A percentile compares a stretch with the other conserved stretches of the same genome.
Conservation (phyloP, 2,797 vertebrate species). For the Corythornis leucogaster region DNA sequence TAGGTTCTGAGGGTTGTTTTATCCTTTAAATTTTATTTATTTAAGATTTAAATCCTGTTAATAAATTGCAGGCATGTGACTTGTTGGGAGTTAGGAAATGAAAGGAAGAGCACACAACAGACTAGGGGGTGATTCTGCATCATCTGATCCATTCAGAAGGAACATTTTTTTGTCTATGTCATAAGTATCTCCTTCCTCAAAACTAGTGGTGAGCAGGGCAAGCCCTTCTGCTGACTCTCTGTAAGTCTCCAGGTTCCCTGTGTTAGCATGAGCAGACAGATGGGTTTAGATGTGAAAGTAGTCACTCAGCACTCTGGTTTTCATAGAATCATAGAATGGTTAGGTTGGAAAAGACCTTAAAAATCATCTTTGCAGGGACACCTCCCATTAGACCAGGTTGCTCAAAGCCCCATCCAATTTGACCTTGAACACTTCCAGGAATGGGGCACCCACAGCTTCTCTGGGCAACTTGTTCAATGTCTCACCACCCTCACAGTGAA, state of each 20-base stretch:
- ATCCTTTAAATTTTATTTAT: background rate
- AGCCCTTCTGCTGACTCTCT: background rate
- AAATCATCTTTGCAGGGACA: background rate
- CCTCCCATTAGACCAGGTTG: background rate
- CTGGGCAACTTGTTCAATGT: background rate
- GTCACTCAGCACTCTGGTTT: background rate
- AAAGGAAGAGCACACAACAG: background rate
- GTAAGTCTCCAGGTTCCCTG: background rate
- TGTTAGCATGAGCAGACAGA: background rate
- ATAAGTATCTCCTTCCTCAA: slow-evolving; percentile 23
- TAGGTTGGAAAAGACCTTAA: background rate
- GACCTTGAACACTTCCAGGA: background rate
- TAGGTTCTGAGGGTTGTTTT: background rate
- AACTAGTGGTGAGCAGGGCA: background rate
- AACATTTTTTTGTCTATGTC: background rate
- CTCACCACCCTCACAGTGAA: background rate
- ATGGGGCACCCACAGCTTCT: background rate
- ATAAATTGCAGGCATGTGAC: background rate
- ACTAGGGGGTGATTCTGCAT: background rate
- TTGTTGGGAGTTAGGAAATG: background rate
- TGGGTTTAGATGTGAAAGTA: background rate
- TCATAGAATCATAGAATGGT: background rate
- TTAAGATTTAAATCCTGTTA: background rate
- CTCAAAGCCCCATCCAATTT: background rate
- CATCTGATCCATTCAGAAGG: background rate